Base-by-base conservation (phyloP, 2,888 invertebrate species). In the Lypha dubia region DNA sequence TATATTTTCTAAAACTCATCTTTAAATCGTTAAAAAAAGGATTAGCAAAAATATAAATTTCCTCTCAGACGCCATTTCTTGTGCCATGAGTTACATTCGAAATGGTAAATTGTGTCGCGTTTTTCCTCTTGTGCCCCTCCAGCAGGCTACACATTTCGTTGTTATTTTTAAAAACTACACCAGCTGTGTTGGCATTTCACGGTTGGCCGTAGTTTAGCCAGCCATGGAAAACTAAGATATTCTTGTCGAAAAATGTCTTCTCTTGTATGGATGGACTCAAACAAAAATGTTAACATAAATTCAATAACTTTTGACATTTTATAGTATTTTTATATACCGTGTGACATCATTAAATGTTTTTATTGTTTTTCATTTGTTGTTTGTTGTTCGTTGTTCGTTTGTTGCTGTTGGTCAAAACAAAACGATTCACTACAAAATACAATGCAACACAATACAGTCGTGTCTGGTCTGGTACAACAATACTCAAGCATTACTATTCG, bases 241-340 rank as follows among this genome's bases (percentile, higher is more conserved):
- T 51, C 22, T 9, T 67, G 79, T 32, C 58, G 53, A 35, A 62
- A 56, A 58, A 49, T 38, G 22, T 67, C 76, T 65, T n/a, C n/a
- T n/a, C n/a, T n/a, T n/a, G n/a, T n/a, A n/a, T n/a, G n/a, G n/a
- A 67, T 73, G 41, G 70, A 17, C 77, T 81, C 68, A 56, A 76
- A 67, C 32, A 41, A 65, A 84, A 84, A 79, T 79, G 74, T 77
- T 81, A 87, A 86, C 84, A 86, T 87, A 86, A 87, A 87, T 87
- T 86, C 86, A 87, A 87, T 87, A 87, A 86, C 84, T 86, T 87
- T 87, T 86, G 86, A 87, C 87, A 87, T 87, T 87, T 87, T 82
- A 87, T 87, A 75, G 86, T 84, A 81, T 87, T 87, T 87, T 85
- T 82, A 86, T 87, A 84, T 87, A 81, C 84, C 86, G 87, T 87